phyloP scores from a whole-genome alignment of 30 jellyfish, hydroid and myxozoan species.

The Sanderia malayensis region DNA sequence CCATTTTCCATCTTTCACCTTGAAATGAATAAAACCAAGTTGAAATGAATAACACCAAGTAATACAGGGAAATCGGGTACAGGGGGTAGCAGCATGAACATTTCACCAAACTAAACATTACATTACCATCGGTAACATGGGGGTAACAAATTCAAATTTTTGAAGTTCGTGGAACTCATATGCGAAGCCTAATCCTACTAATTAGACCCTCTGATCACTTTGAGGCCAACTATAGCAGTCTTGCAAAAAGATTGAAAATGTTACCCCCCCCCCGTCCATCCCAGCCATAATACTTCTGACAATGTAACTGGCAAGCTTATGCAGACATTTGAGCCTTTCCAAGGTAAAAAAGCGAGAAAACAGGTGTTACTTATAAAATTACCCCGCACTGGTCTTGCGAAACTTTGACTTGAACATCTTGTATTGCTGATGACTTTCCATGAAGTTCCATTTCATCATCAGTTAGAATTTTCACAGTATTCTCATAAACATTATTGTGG shows the following conservation, averaged over 20 bases:
- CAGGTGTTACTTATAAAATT: not conserved
- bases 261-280: not conserved
- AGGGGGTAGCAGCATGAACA: not conserved
- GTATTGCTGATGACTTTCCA: too few species aligned
- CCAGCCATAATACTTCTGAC: not conserved
- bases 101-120: not conserved
- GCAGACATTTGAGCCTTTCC: not conserved
- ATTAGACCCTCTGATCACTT: not conserved
- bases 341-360: not conserved
- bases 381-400: not conserved
- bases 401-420: too few species aligned
- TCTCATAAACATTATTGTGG: constrained; percentile 24
- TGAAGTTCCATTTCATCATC: constrained; percentile 74
- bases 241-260: not conserved
- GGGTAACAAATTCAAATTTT: not conserved
- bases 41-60: not conserved
- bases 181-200: too few species aligned
- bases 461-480: constrained; percentile 64
- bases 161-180: too few species aligned
- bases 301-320: not conserved
- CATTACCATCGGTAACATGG: not conserved
- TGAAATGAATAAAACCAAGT: not conserved
- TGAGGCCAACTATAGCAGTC: not conserved
- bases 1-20: constrained; percentile 56
- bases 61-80: not conserved